A percentile compares a stretch with the other conserved stretches of the same genome.
Evolutionary conservation across 2,113 vertebrate genomes (phyloP).

Genomic region (Acrocephalus kingi): DNA sequence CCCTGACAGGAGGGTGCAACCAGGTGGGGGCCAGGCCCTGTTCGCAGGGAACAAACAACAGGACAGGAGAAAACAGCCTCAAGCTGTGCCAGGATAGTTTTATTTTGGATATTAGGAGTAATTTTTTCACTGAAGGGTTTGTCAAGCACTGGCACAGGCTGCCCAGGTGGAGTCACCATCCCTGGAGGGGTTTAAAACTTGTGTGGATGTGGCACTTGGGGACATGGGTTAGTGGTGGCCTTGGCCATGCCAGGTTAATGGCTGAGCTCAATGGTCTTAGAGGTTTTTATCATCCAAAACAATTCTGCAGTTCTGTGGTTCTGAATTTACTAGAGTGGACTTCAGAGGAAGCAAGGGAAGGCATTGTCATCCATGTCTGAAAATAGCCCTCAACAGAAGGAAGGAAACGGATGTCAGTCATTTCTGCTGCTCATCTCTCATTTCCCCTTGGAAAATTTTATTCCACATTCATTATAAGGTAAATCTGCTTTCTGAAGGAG

Average conservation of each 20-base stretch:
- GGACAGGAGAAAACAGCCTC: neutral
- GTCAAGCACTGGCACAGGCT: neutral
- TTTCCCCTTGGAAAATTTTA: neutral
- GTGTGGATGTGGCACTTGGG: neutral
- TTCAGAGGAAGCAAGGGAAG: neutral
- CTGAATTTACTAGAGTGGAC: neutral
- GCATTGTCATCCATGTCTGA: neutral
- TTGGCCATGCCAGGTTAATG: neutral
- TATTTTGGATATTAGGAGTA: neutral
- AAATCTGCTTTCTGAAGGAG: neutral
- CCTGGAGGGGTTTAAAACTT: neutral
- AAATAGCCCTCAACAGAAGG: neutral
- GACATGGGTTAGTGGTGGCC: neutral
- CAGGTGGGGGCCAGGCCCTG: rapidly evolving
- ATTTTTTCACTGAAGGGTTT: neutral
- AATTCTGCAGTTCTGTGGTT: neutral
- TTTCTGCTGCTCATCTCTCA: neutral
- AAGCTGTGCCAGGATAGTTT: neutral
- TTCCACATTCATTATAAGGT: neutral
- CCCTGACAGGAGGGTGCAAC: neutral
- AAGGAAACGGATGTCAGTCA: neutral
- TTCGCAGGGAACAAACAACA: neutral
- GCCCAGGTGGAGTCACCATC: no score
- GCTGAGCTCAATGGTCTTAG: neutral
- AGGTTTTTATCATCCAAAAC: neutral